Evolutionary conservation across 2,113 vertebrate species (phyloP), one percentile per base, ranked within the genome.

Genomic region (Chaenogobius annularis): DNA sequence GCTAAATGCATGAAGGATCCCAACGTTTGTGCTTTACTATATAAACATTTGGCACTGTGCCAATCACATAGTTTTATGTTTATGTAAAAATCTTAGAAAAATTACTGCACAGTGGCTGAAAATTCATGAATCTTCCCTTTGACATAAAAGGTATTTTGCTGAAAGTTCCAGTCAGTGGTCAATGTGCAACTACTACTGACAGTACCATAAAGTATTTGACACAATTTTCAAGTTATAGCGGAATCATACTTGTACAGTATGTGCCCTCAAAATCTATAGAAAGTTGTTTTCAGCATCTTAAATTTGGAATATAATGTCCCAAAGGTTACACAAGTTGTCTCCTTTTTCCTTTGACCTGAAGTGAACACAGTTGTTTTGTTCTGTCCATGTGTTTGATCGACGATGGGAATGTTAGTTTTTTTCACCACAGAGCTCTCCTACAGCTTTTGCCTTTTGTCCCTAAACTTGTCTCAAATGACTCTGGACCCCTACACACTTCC

Each of bases 401-500:
- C 77, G 19, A 79, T 75, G 56, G 52, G 70, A 73, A 40, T 75
- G 72, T 80, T 82, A 67, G 44, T 46, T 55, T 23, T 19, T 10
- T 5, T 84, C 40, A 15, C 47, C 40, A 15, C 47, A 47, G 75
- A 81, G 20, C 15, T 9, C 0, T 71, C 77, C 52, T 22, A 5
- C 13, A 58, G 62, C 46, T 70, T 68, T 52, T 59, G 56, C 58
- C 43, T 59, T 66, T n/a, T 1, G 17, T 14, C 22, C 23, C 15
- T 22, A 43, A 15, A 61, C 10, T 17, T 1, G 79, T 83, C 85
- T 88, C 80, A 68, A 10, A 47, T 89, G 86, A 80, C 87, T 76
- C 46, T 58, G 64, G 63, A 70, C 56, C 26, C 31, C 77, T 77
- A 0, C 59, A 6, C 2, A n/a, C 55, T 62, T 55, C 72, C 10